phyloP scores from a whole-genome alignment of 2,113 vertebrate genomes.

The Sinocyclocheilus grahami region DNA sequence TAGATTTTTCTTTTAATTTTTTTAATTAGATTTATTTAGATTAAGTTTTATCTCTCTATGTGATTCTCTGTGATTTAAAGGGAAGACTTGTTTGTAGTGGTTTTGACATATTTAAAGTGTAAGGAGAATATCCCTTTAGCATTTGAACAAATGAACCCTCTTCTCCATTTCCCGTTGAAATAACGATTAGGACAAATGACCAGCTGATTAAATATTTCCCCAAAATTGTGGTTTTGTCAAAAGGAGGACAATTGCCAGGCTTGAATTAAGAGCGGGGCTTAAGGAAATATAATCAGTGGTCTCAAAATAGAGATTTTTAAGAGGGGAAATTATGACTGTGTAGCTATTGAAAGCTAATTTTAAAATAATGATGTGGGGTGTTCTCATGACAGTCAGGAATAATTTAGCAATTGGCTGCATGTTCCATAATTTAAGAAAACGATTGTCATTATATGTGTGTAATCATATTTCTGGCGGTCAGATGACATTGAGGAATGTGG shows the following conservation, averaged over 20 bases:
- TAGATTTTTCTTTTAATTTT: too few species aligned
- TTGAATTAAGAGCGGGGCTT: conserved; percentile 57
- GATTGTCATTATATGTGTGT: conserved; percentile 65
- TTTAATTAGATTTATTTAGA: too few species aligned
- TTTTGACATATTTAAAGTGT: not conserved
- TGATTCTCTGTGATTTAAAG: not conserved
- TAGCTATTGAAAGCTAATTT: conserved; percentile 60
- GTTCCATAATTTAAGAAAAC: conserved; percentile 62
- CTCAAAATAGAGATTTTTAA: conserved; percentile 60
- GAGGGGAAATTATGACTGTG: conserved; percentile 57
- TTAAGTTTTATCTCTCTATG: too few species aligned
- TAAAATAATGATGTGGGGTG: conserved; percentile 63
- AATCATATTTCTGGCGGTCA: conserved; percentile 62
- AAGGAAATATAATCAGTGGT: conserved; percentile 63
- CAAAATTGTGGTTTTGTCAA: conserved; percentile 51
- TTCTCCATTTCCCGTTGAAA: conserved; percentile 42
- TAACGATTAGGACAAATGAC: conserved; percentile 56
- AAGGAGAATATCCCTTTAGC: not conserved
- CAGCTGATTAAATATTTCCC: conserved; percentile 52
- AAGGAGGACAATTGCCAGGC: conserved; percentile 54
- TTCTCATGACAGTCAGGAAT: conserved; percentile 65
- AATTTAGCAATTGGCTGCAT: conserved; percentile 65
- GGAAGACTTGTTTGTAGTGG: not conserved
- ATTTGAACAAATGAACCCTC: conserved; percentile 22
- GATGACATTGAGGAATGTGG: conserved; percentile 56